A percentile compares a stretch with the other conserved stretches of the same genome.
phyloP scores from a whole-genome alignment of 1,140 invertebrate species.

The Pantala flavescens region DNA sequence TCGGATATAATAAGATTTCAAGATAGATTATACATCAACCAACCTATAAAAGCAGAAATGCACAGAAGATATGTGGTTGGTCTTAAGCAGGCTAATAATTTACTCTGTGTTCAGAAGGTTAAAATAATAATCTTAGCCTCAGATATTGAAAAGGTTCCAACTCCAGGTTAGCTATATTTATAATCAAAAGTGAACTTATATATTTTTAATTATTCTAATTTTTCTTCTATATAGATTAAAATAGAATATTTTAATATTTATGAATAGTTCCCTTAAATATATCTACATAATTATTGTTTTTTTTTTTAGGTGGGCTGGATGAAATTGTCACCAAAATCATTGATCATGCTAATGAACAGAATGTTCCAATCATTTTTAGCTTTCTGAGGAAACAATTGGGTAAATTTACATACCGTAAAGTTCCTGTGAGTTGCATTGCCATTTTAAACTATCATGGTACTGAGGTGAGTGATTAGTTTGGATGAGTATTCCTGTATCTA shows the following conservation, averaged over 20 bases:
- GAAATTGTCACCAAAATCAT: background rate
- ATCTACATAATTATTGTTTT: background rate
- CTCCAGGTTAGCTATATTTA: background rate
- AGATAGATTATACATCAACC: conserved; percentile 44
- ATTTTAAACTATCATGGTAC: background rate
- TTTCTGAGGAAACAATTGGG: background rate
- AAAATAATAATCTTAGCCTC: conserved; percentile 49
- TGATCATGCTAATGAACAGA: background rate
- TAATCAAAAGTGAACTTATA: too few species aligned
- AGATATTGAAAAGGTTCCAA: conserved; percentile 31
- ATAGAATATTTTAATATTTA: too few species aligned
- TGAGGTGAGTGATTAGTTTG: background rate
- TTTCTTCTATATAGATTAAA: too few species aligned
- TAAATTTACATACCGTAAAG: background rate
- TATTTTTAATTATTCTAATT: too few species aligned
- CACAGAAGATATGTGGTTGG: conserved; percentile 47
- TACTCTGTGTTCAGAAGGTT: conserved; percentile 43
- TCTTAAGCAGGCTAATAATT: conserved; percentile 45
- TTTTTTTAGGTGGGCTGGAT: background rate
- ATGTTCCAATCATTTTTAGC: background rate
- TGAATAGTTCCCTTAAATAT: background rate
- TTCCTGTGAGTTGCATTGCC: background rate
- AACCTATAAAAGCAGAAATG: conserved; percentile 44
- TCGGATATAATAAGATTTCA: conserved; percentile 48
- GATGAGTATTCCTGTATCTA: too few species aligned